These are phyloP conservation scores for Geotrypetes seraphini DNA, from an alignment of 2,797 vertebrate species.

Conservation along the genomic window DNA sequence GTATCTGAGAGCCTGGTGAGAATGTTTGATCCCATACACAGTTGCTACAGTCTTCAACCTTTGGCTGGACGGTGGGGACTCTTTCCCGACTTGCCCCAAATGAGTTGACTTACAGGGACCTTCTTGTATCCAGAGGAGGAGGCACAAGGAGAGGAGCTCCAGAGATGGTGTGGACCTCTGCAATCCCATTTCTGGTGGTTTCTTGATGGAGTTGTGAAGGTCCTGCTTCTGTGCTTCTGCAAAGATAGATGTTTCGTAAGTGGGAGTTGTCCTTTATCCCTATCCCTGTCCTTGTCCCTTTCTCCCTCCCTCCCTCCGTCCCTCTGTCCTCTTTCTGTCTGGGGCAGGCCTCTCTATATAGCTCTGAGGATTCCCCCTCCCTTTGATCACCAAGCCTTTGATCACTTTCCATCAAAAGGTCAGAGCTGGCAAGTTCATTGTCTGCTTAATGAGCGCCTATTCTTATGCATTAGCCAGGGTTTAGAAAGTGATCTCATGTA, in stretches of 20 bases:
- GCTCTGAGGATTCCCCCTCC: conserved; percentile 54
- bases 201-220: background rate
- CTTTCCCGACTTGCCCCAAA: background rate
- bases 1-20: conserved; percentile 26
- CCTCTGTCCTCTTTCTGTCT: background rate
- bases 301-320: background rate
- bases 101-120: background rate
- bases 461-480: conserved; percentile 42
- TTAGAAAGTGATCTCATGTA: no score
- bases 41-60: background rate
- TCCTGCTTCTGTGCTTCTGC: no score
- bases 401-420: conserved; percentile 23
- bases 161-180: background rate
- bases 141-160: background rate
- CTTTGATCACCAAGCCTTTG: conserved; percentile 48
- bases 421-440: conserved; percentile 52
- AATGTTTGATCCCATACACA: no score
- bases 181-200: no score
- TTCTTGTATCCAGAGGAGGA: background rate
- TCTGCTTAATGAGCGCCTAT: conserved; percentile 52
- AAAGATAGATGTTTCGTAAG: background rate
- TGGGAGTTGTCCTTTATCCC: background rate
- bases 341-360: background rate
- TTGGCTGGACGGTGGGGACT: background rate
- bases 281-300: no score